Percentiles rank a stretch among this genome's conserved stretches.
Conservation (phyloP, 2,113 vertebrate genomes). For the Camarhynchus parvulus region DNA sequence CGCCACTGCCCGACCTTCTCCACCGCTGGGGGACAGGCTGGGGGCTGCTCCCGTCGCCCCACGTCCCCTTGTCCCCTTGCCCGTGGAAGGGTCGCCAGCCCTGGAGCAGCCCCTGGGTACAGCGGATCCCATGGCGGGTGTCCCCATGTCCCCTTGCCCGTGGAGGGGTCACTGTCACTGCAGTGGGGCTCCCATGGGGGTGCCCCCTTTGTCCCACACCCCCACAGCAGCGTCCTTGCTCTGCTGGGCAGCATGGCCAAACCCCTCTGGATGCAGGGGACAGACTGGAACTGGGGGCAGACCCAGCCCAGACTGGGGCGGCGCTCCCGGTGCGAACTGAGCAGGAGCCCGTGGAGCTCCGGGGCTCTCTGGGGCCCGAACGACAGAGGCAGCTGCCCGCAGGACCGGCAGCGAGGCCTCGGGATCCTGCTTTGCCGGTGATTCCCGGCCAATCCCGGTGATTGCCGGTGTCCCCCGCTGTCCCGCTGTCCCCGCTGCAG, state of each 20-base stretch:
- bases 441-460: no score
- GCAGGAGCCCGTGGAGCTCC: accelerated
- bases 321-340: background rate
- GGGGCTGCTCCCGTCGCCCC: background rate
- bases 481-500: constrained; percentile 44
- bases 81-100: background rate
- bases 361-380: accelerated
- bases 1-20: background rate
- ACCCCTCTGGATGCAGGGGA: background rate
- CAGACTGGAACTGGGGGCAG: background rate
- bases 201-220: background rate
- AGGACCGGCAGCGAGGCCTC: background rate
- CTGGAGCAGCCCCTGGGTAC: background rate
- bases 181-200: background rate
- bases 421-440: accelerated
- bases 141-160: background rate
- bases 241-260: background rate
- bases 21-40: background rate
- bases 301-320: background rate
- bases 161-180: background rate
- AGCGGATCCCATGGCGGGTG: background rate
- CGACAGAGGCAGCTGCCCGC: background rate
- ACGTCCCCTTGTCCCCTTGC: background rate
- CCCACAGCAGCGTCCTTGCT: background rate
- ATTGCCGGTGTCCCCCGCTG: background rate